A percentile compares a stretch with the other conserved stretches of the same genome.
phyloP scores from a whole-genome alignment of 2,113 vertebrate species.

The Pangasianodon hypophthalmus region DNA sequence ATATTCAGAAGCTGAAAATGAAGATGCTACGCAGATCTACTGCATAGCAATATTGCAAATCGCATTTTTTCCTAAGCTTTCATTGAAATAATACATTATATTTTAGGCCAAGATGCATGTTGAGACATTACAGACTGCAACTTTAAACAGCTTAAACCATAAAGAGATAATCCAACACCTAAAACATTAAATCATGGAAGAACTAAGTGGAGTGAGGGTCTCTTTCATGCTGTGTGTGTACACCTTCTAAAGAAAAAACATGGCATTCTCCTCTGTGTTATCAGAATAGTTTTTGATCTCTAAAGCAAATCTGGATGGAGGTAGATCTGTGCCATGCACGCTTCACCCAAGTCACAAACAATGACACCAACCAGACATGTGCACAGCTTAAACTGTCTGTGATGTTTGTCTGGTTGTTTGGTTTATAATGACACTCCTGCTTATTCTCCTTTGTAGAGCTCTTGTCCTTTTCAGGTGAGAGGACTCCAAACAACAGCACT shows the following conservation, averaged over 20 bases:
- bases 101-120: background rate
- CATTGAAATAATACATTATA: background rate
- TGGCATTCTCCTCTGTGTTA: background rate
- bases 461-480: conserved; percentile 31
- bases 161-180: background rate
- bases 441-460: conserved; percentile 21
- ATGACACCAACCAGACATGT: background rate
- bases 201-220: too few relatives aligned
- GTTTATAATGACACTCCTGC: conserved; percentile 4
- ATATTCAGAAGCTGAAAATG: background rate
- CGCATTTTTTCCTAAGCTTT: background rate
- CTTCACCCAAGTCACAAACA: background rate
- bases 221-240: background rate
- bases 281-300: background rate
- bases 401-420: background rate
- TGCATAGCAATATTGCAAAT: background rate
- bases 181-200: background rate
- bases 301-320: background rate
- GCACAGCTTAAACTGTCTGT: background rate
- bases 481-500: conserved; percentile 1
- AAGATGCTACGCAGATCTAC: background rate
- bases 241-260: background rate
- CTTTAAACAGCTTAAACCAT: background rate
- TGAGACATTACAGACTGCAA: background rate
- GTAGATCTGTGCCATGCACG: background rate